Evolutionary conservation across 2,888 invertebrate species (phyloP).

Genomic region (Dryocosmus kuriphilus): DNA sequence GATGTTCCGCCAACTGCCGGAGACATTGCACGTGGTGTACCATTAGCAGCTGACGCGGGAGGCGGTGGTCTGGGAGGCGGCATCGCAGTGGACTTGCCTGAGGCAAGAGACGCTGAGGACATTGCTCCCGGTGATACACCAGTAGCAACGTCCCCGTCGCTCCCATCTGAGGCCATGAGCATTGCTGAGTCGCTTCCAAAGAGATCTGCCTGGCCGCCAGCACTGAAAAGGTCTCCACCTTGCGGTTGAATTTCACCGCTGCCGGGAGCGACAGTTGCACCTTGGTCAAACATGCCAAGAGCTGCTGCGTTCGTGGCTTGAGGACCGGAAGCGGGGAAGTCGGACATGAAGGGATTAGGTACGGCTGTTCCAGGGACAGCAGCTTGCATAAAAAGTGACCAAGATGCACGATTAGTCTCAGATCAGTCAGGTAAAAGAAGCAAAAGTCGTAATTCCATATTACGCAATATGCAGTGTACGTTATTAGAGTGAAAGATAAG

Average conservation of each 20-base stretch:
- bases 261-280: slow-evolving; percentile 50
- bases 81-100: slow-evolving; percentile 74
- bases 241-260: slow-evolving; percentile 59
- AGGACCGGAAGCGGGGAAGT: slow-evolving; percentile 67
- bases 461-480: slow-evolving; percentile 18
- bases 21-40: slow-evolving; percentile 73
- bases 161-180: slow-evolving; percentile 65
- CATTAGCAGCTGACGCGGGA: slow-evolving; percentile 72
- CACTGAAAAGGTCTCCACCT: slow-evolving; percentile 73
- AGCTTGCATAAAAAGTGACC: slow-evolving; percentile 78
- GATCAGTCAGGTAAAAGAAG: slow-evolving; percentile 36
- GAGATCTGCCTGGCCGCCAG: slow-evolving; percentile 73
- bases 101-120: slow-evolving; percentile 61
- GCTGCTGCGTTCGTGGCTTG: slow-evolving; percentile 55
- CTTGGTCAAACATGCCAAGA: slow-evolving; percentile 52
- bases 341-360: slow-evolving; percentile 84
- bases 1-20: slow-evolving; percentile 76
- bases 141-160: slow-evolving; percentile 65
- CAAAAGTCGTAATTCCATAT: slow-evolving; percentile 17
- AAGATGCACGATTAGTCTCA: slow-evolving; percentile 50
- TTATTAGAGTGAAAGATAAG: background rate
- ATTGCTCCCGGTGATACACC: slow-evolving; percentile 61
- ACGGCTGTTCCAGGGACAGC: slow-evolving; percentile 79
- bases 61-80: slow-evolving; percentile 78
- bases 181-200: slow-evolving; percentile 74